A percentile compares a stretch with the other conserved stretches of the same genome.
These are phyloP conservation scores for Aptenodytes forsteri DNA, from an alignment of 2,113 vertebrate species.

Conservation along the genomic window DNA sequence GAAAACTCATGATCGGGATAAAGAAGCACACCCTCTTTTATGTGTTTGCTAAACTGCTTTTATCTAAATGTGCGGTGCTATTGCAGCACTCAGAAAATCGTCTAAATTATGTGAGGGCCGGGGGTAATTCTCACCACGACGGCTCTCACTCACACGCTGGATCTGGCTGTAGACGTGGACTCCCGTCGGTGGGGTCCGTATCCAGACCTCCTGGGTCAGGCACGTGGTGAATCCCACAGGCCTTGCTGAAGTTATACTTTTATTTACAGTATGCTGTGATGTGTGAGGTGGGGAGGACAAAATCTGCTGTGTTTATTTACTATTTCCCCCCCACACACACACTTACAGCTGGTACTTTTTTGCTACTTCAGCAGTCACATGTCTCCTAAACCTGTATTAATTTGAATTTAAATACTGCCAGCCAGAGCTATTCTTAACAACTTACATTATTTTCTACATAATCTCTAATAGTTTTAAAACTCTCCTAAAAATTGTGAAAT, in stretches of 20 bases:
- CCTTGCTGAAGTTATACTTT: not conserved
- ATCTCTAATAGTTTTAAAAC: not conserved
- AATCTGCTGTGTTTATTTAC: not conserved
- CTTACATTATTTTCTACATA: not conserved
- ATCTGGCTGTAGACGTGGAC: not conserved
- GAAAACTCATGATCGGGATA: not conserved
- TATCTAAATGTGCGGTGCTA: not conserved
- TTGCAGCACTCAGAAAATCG: not conserved
- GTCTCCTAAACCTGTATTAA: not conserved
- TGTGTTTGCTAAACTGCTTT: not conserved
- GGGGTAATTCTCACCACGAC: not conserved
- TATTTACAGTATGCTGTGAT: not conserved
- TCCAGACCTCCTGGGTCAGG: not conserved
- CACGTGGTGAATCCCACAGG: not conserved
- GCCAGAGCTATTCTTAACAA: not conserved
- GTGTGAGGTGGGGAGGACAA: not conserved
- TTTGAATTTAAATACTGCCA: not conserved
- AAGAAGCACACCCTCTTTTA: not conserved
- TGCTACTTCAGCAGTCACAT: not conserved
- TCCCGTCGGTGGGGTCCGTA: fast-evolving
- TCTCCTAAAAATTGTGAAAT: not conserved
- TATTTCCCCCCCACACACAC: not conserved
- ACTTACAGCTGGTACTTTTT: not conserved
- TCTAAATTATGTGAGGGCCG: not conserved
- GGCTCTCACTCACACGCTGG: fast-evolving